Percentiles rank a stretch among this genome's conserved stretches.
phyloP scores from a whole-genome alignment of 2,888 invertebrate genomes.

The Dryadula phaetusa region DNA sequence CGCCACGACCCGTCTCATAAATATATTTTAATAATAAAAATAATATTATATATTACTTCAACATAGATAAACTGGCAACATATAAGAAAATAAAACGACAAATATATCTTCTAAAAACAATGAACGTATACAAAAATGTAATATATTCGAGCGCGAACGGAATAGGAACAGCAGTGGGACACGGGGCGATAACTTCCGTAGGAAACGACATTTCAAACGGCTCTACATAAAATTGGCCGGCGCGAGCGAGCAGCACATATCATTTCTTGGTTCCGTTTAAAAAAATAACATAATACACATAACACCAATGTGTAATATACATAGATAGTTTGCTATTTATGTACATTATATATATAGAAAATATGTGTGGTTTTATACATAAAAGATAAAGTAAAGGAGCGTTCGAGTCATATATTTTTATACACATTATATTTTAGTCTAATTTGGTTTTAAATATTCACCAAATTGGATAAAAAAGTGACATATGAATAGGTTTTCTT shows the following conservation, averaged over 20 bases:
- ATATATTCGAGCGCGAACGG: conserved; percentile 27
- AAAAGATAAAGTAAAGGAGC: too few relatives aligned
- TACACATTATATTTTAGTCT: too few relatives aligned
- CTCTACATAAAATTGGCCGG: conserved; percentile 39
- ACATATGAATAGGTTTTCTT: too few relatives aligned
- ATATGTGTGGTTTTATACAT: too few relatives aligned
- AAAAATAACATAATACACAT: background rate
- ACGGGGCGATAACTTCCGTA: conserved; percentile 36
- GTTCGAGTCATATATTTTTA: too few relatives aligned
- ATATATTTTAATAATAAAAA: too few relatives aligned
- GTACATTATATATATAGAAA: too few relatives aligned
- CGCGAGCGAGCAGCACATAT: conserved; percentile 13
- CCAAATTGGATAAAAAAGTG: too few relatives aligned
- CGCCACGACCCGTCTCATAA: too few relatives aligned
- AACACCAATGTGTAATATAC: background rate
- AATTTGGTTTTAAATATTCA: too few relatives aligned
- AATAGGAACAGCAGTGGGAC: conserved; percentile 33
- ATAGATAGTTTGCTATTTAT: too few relatives aligned
- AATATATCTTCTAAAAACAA: conserved; percentile 12
- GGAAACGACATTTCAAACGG: conserved; percentile 43
- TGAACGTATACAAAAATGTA: conserved; percentile 32
- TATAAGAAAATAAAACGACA: background rate
- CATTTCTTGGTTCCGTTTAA: conserved; percentile 25
- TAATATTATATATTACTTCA: too few relatives aligned
- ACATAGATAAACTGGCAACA: background rate